A percentile compares a stretch with the other conserved stretches of the same genome.
phyloP scores from a whole-genome alignment of 2,888 invertebrate species.

The Lasiommata megera region DNA sequence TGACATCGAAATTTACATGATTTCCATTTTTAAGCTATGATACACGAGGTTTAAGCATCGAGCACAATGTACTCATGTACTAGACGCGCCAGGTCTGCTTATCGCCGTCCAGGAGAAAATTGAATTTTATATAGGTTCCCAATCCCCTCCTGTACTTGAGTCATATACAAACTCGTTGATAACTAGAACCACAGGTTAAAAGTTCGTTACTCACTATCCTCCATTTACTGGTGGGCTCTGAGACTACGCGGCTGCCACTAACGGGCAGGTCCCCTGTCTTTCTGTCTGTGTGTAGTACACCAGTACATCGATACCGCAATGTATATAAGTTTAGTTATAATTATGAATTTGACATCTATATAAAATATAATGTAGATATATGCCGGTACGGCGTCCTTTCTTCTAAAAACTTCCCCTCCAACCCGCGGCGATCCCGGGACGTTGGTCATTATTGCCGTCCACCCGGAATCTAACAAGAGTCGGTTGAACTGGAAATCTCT shows the following conservation, averaged over 20 bases:
- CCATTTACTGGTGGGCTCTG: neutral
- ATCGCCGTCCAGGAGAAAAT: neutral
- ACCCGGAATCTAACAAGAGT: too few species aligned
- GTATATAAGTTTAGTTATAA: constrained; percentile 32
- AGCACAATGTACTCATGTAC: neutral
- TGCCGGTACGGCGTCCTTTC: constrained; percentile 27
- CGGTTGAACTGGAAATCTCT: neutral
- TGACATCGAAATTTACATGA: constrained; percentile 78
- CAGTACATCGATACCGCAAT: constrained; percentile 5
- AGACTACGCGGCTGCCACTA: too few species aligned
- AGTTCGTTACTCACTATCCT: neutral
- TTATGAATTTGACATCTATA: constrained; percentile 75
- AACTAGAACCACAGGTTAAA: too few species aligned
- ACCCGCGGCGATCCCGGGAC: neutral
- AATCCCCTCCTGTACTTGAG: too few species aligned
- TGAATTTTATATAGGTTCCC: too few species aligned
- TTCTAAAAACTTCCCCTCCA: constrained; percentile 1
- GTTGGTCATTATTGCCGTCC: too few species aligned
- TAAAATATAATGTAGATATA: constrained; percentile 60
- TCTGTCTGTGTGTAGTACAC: neutral
- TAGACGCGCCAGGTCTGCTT: neutral
- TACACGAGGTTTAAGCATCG: constrained; percentile 53
- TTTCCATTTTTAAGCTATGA: constrained; percentile 71
- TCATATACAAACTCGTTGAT: neutral
- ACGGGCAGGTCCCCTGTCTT: too few species aligned